Conservation (phyloP, 2,113 vertebrate species). For the sheep (Ovis aries) region ARS-UI_Ramb_v3.0 NC_056056.1:225115001-225115500, state of each 20-base stretch:
- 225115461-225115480: fast-evolving
- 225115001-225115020: fast-evolving
- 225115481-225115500: fast-evolving
- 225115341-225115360: not conserved
- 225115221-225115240: not conserved
- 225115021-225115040: fast-evolving
- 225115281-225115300: not conserved
- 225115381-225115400: no score
- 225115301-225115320: fast-evolving
- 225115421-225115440: fast-evolving
- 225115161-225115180: fast-evolving
- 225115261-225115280: no score
- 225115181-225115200: not conserved
- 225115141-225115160: not conserved
- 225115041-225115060: not conserved
- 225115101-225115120: fast-evolving
- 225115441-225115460: not conserved
- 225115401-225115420: not conserved
- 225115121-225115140: fast-evolving
- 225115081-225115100: not conserved
- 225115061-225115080: not conserved
- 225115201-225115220: not conserved
- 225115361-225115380: not conserved
- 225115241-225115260: not conserved
- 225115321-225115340: fast-evolving